phyloP scores from a whole-genome alignment of 2,797 vertebrate species.

The Manis pentadactyla region DNA sequence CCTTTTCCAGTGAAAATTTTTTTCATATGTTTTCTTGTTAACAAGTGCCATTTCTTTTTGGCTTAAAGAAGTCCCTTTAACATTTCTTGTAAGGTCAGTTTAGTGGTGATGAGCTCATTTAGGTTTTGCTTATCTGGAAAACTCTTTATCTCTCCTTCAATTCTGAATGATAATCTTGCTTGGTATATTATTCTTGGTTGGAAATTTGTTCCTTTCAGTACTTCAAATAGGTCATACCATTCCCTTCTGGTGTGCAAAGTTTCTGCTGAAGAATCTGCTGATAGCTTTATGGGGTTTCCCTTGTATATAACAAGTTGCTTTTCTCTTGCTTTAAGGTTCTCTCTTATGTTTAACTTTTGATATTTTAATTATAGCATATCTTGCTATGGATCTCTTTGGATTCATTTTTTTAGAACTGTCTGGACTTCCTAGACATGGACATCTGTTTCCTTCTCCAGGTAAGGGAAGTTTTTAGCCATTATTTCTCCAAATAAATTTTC shows the following conservation, averaged over 20 bases:
- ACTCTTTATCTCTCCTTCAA: neutral
- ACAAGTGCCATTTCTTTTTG: neutral
- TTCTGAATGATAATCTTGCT: neutral
- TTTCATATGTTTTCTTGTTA: neutral
- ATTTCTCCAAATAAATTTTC: neutral
- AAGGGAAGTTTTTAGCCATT: neutral
- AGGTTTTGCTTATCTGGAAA: neutral
- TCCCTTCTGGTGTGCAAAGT: neutral
- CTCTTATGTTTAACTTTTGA: neutral
- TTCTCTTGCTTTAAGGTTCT: neutral
- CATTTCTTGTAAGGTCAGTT: neutral
- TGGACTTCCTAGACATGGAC: neutral
- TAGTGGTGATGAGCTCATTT: neutral
- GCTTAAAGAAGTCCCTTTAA: neutral
- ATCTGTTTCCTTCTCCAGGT: neutral
- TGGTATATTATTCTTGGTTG: neutral
- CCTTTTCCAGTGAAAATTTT: neutral
- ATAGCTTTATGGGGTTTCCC: neutral
- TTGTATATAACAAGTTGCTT: neutral
- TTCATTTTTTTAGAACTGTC: neutral
- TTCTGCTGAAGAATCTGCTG: neutral
- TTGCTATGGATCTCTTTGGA: neutral
- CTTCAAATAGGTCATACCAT: neutral
- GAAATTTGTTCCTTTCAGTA: neutral
- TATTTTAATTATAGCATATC: neutral